Base-by-base conservation (phyloP, 2,888 invertebrate species). In the Papilio protenor region DNA sequence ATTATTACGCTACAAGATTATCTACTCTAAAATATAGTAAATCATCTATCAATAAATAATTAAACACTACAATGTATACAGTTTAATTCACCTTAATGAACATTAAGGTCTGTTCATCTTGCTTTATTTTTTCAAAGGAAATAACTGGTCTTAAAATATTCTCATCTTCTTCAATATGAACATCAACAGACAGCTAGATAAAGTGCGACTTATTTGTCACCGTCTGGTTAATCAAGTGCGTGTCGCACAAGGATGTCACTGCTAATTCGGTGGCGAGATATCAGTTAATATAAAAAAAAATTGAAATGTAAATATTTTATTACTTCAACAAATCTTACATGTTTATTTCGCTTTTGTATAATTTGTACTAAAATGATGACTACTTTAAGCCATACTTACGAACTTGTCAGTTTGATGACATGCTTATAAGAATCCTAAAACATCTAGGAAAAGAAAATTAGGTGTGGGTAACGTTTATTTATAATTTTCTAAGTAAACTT, bases 181-280 rank as follows among this genome's bases (percentile, higher is more conserved):
- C 81, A 87, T 23, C 10, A 23, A 87, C 85, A 80, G 85, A 87
- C 85, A 86, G 84, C 81, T 83, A 82, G 85, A 88, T 81, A 81
- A 87, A 89, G 88, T 87, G 85, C 81, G 80, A 77, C 84, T 84
- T 88, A 92, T 92, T 90, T 90, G 88, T 91, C 91, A 91, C 87
- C 81, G 80, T 84, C 82, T 84, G 83, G 83, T 87, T 90, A 91
- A 92, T 92, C 90, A 92, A 89, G 85, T 83, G 81, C 82, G 83
- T 84, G 87, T 86, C 85, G 80, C 75, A 77, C 52, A 52, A 71
- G 6, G 33, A 45, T 47, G 27, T 71, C 45, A 27, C n/a, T 57
- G n/a, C 21, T 66, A 66, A 75, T 78, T 77, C 74, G 49, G n/a
- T 47, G n/a, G 52, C 6, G 18, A 72, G 16, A 77, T 47, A 57